Evolutionary conservation across 2,113 vertebrate species (phyloP).

Genomic region (Gallinago paraguaiae): DNA sequence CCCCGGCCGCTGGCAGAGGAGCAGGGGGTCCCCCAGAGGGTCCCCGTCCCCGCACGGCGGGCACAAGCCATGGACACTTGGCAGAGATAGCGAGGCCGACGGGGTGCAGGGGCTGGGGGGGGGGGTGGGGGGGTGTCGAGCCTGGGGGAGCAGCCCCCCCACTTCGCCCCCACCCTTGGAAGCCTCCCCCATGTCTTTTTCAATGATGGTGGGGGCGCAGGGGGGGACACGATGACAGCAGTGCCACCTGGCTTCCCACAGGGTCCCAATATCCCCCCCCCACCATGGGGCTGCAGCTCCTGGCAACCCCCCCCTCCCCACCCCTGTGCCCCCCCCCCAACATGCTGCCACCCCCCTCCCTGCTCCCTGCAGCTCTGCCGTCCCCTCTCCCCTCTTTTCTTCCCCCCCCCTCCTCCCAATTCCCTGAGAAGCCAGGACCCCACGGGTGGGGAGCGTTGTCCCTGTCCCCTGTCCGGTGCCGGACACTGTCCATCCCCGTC

Average conservation of each 20-base stretch:
- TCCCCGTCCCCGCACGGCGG: constrained; percentile 58
- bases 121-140: no score
- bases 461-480: rapidly evolving
- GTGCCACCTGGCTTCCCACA: no score
- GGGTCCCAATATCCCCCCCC: no score
- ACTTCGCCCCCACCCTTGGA: neutral
- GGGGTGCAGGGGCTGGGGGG: neutral
- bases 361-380: neutral
- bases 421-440: neutral
- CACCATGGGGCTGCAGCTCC: no score
- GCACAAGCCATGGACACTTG: constrained; percentile 78
- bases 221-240: no score
- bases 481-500: rapidly evolving
- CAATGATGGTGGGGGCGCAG: no score
- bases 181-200: no score
- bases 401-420: no score
- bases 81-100: constrained; percentile 81
- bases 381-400: neutral
- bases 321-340: no score
- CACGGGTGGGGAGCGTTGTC: neutral
- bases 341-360: no score
- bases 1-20: constrained; percentile 66
- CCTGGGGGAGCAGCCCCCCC: neutral
- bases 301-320: no score
- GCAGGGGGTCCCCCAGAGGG: no score